Conservation (phyloP, 2,113 vertebrate species). For the Emydocephalus ijimae region DNA sequence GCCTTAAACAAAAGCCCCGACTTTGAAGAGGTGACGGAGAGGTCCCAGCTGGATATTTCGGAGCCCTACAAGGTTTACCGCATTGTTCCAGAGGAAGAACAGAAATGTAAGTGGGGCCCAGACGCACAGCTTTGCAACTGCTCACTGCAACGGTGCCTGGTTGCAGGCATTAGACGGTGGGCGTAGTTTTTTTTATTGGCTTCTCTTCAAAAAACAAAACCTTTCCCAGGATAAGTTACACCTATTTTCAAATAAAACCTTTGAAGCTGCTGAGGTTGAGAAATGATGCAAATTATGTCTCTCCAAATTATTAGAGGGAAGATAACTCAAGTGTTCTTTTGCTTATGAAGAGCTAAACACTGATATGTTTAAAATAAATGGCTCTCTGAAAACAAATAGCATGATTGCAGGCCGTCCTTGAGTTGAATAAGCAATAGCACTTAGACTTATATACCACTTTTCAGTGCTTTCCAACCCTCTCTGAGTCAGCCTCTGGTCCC, state of each 20-base stretch:
- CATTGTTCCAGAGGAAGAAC: constrained; percentile 94
- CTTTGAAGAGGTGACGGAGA: constrained; percentile 95
- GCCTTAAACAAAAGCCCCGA: constrained; percentile 97
- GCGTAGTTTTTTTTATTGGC: not conserved
- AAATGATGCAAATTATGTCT: not conserved
- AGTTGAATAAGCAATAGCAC: not conserved
- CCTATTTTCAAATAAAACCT: not conserved
- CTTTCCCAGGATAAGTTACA: not conserved
- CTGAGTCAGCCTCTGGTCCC: not conserved
- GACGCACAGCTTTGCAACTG: not conserved
- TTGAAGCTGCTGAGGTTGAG: not conserved
- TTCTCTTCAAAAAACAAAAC: not conserved
- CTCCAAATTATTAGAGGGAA: not conserved
- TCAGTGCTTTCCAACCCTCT: not conserved
- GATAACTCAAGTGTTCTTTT: not conserved
- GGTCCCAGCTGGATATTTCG: constrained; percentile 96
- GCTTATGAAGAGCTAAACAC: not conserved
- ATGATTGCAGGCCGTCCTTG: not conserved
- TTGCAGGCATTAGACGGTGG: not conserved
- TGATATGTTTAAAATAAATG: not conserved
- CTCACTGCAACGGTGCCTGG: not conserved
- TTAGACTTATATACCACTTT: not conserved
- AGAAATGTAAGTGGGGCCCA: constrained; percentile 79
- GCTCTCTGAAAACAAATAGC: not conserved
- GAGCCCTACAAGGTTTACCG: constrained; percentile 98